Evolutionary conservation across 1,140 invertebrate genomes (phyloP), one percentile per base, ranked within the genome.

Genomic region (Rhynchophorus ferrugineus): DNA sequence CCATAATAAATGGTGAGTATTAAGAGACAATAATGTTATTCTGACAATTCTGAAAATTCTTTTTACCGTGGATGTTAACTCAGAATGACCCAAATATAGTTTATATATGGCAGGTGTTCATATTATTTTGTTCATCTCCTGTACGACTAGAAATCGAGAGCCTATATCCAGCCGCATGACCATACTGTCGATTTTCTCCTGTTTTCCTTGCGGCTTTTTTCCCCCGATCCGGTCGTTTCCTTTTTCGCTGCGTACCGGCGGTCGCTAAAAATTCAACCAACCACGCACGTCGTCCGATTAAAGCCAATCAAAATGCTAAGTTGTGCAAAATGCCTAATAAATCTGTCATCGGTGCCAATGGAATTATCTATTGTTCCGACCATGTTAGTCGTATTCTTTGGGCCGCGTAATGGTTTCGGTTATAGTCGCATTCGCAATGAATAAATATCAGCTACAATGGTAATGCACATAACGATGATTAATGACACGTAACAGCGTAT

Each of bases 301-400:
- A 54, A 50, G 43, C 44, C 61, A 62, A 62, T 62, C 58, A 62
- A 62, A 60, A 61, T 62, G 61, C 56, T 61, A 62, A 58, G 33
- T 44, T 62, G 58, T 56, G 58, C 56, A 62, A 58, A 60, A 45
- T 45, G 48, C 45, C 49, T 54, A 36, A 59, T 63, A 63, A 63
- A 63, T 63, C 55, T 49, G 53, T 55, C 56, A 49, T 39, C 11
- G 22, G 24, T 44, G 24, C 54, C 48, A 36, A 45, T 51, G 48
- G 58, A 61, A 63, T 57, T 61, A 58, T 60, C 61, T 58, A 63
- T 63, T 63, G 61, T 63, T 63, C 54, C 51, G 54, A 19, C 36
- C 18, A 19, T 24, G 44, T n/a, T 33, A 5, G 11, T 11, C 14
- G 24, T 20, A 3, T 42, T 18, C 20, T 42, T 42, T 42, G 14